Evolutionary conservation across 2,888 invertebrate species (phyloP).

Genomic region (Ametastegia equiseti): DNA sequence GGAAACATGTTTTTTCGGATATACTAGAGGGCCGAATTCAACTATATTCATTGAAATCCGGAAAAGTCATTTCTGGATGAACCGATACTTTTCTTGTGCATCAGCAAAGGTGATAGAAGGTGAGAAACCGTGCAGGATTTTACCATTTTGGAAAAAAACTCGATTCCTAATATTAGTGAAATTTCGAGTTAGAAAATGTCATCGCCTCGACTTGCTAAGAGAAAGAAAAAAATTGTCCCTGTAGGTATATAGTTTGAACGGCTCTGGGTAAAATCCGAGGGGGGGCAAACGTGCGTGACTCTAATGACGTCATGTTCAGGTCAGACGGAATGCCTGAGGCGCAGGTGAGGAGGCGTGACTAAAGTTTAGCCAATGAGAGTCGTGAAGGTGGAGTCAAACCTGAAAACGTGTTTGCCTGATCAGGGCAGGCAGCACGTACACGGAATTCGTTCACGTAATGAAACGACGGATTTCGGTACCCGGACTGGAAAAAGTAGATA

Average conservation of each 20-base stretch:
- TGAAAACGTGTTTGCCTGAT: conserved; percentile 67
- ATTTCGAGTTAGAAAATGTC: background rate
- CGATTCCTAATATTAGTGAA: no score
- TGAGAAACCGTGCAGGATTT: no score
- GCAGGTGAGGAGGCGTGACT: conserved; percentile 73
- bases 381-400: conserved; percentile 69
- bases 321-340: conserved; percentile 56
- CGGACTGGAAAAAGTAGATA: background rate
- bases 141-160: no score
- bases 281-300: conserved; percentile 66
- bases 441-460: background rate
- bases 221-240: background rate
- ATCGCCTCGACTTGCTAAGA: background rate
- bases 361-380: conserved; percentile 69
- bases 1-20: no score
- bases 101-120: no score
- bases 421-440: conserved; percentile 55
- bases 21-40: no score
- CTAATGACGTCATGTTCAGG: conserved; percentile 67
- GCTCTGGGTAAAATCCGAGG: conserved; percentile 49
- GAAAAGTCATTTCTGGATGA: no score
- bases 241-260: conserved; percentile 30
- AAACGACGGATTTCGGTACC: background rate
- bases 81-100: no score
- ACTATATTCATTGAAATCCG: no score